A percentile compares a stretch with the other conserved stretches of the same genome.
Conservation (phyloP, 1,140 invertebrate genomes). For the Calosoma granatense region DNA sequence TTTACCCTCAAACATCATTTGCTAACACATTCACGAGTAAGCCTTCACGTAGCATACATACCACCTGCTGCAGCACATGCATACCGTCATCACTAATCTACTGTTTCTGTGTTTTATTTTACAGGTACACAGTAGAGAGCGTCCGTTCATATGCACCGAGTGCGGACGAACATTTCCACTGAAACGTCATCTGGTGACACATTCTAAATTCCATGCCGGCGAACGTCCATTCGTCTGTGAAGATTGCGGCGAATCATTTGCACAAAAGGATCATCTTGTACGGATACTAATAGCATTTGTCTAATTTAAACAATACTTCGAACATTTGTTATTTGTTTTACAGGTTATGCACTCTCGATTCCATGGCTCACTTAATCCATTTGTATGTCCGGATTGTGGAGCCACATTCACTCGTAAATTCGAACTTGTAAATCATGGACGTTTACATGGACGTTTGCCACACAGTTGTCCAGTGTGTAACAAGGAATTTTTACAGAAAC, state of each 20-base stretch:
- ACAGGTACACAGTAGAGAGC: slow-evolving; percentile 58
- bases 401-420: slow-evolving; percentile 73
- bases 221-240: slow-evolving; percentile 78
- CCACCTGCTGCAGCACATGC: neutral
- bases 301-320: neutral
- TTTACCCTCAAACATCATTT: slow-evolving; percentile 75
- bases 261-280: slow-evolving; percentile 65
- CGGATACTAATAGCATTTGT: neutral
- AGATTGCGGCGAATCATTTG: slow-evolving; percentile 81
- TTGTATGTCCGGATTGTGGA: slow-evolving; percentile 73
- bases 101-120: neutral
- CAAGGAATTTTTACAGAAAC: slow-evolving; percentile 74
- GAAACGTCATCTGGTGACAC: slow-evolving; percentile 71
- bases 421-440: slow-evolving; percentile 71
- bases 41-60: too few species aligned
- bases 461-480: slow-evolving; percentile 69
- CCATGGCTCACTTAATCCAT: slow-evolving; percentile 71
- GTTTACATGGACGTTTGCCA: slow-evolving; percentile 67
- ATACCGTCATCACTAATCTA: neutral
- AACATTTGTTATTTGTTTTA: slow-evolving; percentile 7
- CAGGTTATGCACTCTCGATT: slow-evolving; percentile 66
- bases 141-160: slow-evolving; percentile 70
- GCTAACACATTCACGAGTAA: slow-evolving; percentile 62
- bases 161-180: slow-evolving; percentile 72
- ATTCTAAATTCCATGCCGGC: slow-evolving; percentile 78